These are phyloP conservation scores for Aptenodytes patagonicus DNA, from an alignment of 2,113 vertebrate species.

Conservation along the genomic window DNA sequence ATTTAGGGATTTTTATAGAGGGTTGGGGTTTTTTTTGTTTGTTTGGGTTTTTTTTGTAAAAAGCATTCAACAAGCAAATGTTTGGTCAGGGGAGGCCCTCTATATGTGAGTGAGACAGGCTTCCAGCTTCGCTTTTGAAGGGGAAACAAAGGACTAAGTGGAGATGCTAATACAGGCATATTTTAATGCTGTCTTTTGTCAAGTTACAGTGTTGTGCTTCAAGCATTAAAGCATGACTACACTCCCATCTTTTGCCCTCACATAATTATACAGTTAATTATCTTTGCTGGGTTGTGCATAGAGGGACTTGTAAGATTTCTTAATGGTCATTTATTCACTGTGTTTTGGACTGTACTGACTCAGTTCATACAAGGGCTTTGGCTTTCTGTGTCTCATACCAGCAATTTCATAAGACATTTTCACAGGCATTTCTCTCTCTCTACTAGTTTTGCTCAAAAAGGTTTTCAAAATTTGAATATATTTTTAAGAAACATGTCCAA, in stretches of 20 bases:
- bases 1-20: background rate
- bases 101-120: background rate
- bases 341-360: background rate
- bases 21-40: background rate
- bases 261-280: slow-evolving; percentile 37
- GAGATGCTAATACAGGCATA: slow-evolving; percentile 13
- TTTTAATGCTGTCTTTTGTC: slow-evolving; percentile 33
- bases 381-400: background rate
- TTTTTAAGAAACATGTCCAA: background rate
- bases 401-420: background rate
- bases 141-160: slow-evolving; percentile 7
- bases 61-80: background rate
- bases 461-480: background rate
- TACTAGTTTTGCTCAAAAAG: background rate
- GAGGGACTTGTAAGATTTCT: slow-evolving; percentile 17
- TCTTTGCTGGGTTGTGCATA: slow-evolving; percentile 11
- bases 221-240: background rate
- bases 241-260: slow-evolving; percentile 5
- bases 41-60: background rate
- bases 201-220: slow-evolving; percentile 12
- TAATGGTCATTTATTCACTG: slow-evolving; percentile 26
- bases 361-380: background rate
- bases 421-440: background rate
- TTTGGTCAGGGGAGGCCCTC: background rate
- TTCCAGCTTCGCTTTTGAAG: slow-evolving; percentile 6